Percentiles rank a stretch among this genome's conserved stretches.
Evolutionary conservation across 1,140 invertebrate genomes (phyloP).

Genomic region (Archivesica marissinica): DNA sequence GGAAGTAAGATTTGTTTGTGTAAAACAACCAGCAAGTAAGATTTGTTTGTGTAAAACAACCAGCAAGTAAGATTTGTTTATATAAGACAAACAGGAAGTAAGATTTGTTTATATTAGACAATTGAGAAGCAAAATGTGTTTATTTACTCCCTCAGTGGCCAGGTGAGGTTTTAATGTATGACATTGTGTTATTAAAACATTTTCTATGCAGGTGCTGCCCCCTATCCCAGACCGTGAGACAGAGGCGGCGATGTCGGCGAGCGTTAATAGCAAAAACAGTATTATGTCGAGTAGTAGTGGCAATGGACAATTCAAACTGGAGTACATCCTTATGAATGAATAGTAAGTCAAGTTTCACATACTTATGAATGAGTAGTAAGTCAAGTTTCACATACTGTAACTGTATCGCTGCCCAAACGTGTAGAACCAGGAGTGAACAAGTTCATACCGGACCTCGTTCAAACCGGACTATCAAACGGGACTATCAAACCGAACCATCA

Average conservation of each 20-base stretch:
- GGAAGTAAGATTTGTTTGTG: too few relatives aligned
- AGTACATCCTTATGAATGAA: slow-evolving; percentile 91
- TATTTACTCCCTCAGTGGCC: background rate
- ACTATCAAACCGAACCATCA: too few relatives aligned
- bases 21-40: background rate
- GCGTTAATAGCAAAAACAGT: slow-evolving; percentile 86
- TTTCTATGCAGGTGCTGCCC: slow-evolving; percentile 79
- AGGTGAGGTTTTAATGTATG: background rate
- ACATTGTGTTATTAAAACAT: background rate
- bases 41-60: background rate
- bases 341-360: slow-evolving; percentile 90
- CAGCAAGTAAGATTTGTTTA: too few relatives aligned
- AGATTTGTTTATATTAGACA: background rate
- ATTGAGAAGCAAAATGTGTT: background rate
- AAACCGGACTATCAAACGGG: too few relatives aligned
- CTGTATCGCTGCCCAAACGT: too few relatives aligned
- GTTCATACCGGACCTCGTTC: too few relatives aligned
- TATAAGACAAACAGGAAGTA: too few relatives aligned
- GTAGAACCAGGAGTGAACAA: too few relatives aligned
- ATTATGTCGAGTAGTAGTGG: slow-evolving; percentile 84
- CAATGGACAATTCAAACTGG: slow-evolving; percentile 87
- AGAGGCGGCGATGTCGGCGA: slow-evolving; percentile 85
- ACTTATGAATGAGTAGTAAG: slow-evolving; percentile 92
- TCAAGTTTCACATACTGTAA: slow-evolving; percentile 88
- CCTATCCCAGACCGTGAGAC: slow-evolving; percentile 85